Percentiles rank a stretch among this genome's conserved stretches.
Conservation (phyloP, 2,797 vertebrate species). For the Hapalemur alaotrensis region DNA sequence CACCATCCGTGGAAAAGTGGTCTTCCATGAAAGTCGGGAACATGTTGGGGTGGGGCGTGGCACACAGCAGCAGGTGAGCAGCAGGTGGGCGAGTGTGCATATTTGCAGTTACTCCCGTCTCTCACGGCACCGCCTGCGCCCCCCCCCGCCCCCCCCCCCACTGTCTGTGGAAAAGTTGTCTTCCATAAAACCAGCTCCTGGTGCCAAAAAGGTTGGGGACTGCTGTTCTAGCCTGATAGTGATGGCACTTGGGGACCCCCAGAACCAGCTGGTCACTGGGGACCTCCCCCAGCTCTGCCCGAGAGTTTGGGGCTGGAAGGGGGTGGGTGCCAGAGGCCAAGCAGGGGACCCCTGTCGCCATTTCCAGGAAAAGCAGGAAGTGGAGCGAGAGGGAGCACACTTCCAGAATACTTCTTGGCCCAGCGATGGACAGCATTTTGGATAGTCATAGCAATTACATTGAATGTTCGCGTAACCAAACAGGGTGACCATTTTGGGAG, state of each 20-base stretch:
- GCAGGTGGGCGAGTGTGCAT: too few relatives aligned
- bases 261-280: neutral
- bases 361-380: neutral
- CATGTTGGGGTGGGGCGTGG: too few relatives aligned
- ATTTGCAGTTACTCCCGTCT: too few relatives aligned
- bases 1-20: too few relatives aligned
- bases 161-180: too few relatives aligned
- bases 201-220: too few relatives aligned
- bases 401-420: neutral
- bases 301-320: neutral
- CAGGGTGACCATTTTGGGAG: neutral
- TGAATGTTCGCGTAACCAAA: neutral
- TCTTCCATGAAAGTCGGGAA: too few relatives aligned
- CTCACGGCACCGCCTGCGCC: too few relatives aligned
- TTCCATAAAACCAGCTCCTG: too few relatives aligned
- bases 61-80: too few relatives aligned
- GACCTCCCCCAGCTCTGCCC: neutral
- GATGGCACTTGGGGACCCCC: neutral
- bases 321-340: neutral
- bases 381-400: neutral
- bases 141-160: too few relatives aligned
- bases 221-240: too few relatives aligned
- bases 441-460: neutral
- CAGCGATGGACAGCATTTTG: neutral
- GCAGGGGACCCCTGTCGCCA: fast-evolving